Base-by-base conservation (phyloP, 1,140 invertebrate species). In the Acromyrmex echinatior region DNA sequence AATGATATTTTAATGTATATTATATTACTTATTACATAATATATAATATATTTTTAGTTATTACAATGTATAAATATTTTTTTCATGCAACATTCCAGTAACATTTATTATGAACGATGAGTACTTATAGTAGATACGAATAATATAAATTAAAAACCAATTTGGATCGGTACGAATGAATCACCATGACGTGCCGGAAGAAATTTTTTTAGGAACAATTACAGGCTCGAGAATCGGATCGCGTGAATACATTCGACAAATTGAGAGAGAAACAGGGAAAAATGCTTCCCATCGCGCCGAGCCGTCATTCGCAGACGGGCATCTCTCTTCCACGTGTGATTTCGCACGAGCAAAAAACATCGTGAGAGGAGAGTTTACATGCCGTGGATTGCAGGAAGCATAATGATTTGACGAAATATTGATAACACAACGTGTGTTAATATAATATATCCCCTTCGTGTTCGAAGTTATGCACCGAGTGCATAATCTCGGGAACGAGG, bases 231-330 rank as follows among this genome's bases (percentile, higher is more conserved):
- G 70, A 58, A 78, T 88, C 71, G 80, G 63, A 77, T 88, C 76
- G 82, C 88, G 71, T 77, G 88, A 90, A 86, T 65, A 66, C 28
- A 56, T 82, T 82, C 28, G 76, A 80, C 87, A 60, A 63, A 58
- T 28, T 60, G 35, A 86, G 53, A 77, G 62, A 74, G 63, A 84
- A 84, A 12, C 28, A 31, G 5, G 2, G 25, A 77, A 87, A 86
- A 82, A 81, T 70, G 14, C 28, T 86, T 70, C 39, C 49, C 84
- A 58, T 77, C 70, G 21, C 62, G 68, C 85, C 62, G 25, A 74
- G 21, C 76, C 45, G 63, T 88, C 85, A 79, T 82, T 58, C 65
- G 74, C 68, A 84, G 49, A 35, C 73, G 76, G 18, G 18, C 49
- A 35, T 25, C 31, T 68, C 73, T 56, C 73, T 80, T 86, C 76